A percentile compares a stretch with the other conserved stretches of the same genome.
Evolutionary conservation across 2,888 invertebrate species (phyloP).

Genomic region (Hymenopus coronatus): DNA sequence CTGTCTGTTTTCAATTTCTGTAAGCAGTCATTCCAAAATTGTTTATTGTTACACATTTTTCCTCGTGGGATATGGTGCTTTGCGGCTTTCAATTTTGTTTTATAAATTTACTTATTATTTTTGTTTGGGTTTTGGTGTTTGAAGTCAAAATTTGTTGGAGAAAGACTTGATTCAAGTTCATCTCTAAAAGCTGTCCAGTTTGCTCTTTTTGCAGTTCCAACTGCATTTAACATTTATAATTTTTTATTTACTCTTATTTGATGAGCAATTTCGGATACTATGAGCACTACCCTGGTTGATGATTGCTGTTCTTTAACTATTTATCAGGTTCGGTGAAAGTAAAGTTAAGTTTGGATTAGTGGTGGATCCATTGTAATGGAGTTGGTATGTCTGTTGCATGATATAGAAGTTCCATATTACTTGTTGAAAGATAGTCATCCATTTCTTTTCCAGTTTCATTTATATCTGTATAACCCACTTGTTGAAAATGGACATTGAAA

Average conservation of each 20-base stretch:
- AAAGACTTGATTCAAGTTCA: neutral
- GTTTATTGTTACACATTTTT: neutral
- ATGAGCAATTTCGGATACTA: neutral
- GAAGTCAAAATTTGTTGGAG: neutral
- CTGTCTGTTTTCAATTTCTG: neutral
- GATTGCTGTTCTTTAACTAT: neutral
- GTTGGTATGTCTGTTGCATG: neutral
- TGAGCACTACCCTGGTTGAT: neutral
- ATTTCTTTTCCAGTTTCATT: neutral
- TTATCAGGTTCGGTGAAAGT: neutral
- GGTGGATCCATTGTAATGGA: neutral
- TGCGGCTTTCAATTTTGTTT: neutral
- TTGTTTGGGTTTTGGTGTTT: neutral
- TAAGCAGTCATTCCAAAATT: neutral
- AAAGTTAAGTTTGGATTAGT: neutral
- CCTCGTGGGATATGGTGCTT: neutral
- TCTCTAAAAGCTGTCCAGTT: neutral
- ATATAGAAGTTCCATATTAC: neutral
- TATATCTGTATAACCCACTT: neutral
- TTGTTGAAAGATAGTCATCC: neutral
- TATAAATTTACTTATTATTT: neutral
- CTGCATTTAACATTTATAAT: neutral
- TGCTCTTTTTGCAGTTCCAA: neutral
- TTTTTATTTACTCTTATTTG: neutral
- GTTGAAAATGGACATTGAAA: neutral